Base-by-base conservation (phyloP, 1,140 invertebrate species). In the Drosophila nebulosa region DNA sequence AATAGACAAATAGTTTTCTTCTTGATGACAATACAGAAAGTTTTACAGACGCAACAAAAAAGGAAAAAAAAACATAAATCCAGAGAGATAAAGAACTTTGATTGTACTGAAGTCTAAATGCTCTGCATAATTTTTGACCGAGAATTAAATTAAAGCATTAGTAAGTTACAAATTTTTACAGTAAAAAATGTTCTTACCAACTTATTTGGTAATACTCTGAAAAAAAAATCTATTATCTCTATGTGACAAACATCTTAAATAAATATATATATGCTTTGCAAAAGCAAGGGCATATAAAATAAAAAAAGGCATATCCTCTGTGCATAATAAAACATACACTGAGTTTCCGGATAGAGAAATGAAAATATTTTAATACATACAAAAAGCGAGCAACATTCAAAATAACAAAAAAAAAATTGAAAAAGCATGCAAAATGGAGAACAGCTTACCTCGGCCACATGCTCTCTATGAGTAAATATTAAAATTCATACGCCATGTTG, bases 401-500 rank as follows among this genome's bases (percentile, higher is more conserved):
- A 10, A 32, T 32, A 10, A 62, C 51, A 74, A 46, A 51, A 74
- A 59, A 36, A 63, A 55, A 3, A 3, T 3, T 9, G 3, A 4
- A 32, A 32, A 32, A 32, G 35, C 16, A 46, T 62, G 22, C 32
- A 52, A 57, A 69, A 75, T 75, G 63, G 56, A 57, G 56, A 62
- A 42, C 59, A 72, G 61, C 62, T 70, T 53, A 61, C 51, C 67
- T 56, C 50, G 26, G 56, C 57, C 52, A 67, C 71, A 68, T 61
- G 56, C 55, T 62, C 30, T 10, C 67, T 66, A 70, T 66, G 64
- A 60, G 71, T 76, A 83, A 88, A 88, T 86, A 86, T 86, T 86
- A 86, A 86, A 86, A 88, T 86, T 86, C 83, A 86, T 88, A 88
- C 71, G 68, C 78, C 83, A 86, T 88, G 83, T 81, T 85, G 78